Base-by-base conservation (phyloP, 2,113 vertebrate genomes). In the Phyllostomus discolor region DNA sequence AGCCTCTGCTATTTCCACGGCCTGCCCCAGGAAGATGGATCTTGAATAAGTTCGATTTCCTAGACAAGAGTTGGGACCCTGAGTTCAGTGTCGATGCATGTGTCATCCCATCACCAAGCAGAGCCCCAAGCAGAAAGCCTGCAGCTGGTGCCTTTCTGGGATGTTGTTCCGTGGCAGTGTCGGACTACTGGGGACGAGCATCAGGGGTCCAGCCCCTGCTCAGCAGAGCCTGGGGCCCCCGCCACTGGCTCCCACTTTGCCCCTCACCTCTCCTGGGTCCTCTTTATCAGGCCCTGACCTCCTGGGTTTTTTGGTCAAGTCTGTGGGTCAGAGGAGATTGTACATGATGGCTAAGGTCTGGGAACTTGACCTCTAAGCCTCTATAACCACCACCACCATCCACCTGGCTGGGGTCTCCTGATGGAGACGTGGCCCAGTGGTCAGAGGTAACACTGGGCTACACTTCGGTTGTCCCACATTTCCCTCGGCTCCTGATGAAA, bases 121-220 rank as follows among this genome's bases (percentile, higher is more conserved):
- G 75, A 70, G 70, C 17, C 31, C 19, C 50, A 35, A 28, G 73
- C 9, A 64, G 50, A 33, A 81, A 81, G 73, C 33, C 41, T 35
- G 19, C 35, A 19, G 7, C 26, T 11, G 20, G 14, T n/a, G 50
- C 8, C 57, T n/a, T 75, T 11, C 26, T 19, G 46, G 48, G 16
- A 19, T 62, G 0, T 4, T 38, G 41, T 38, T 33, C 66, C 50
- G 38, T 0, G 1, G 31, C 2, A 9, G 5, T 14, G 10, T 38
- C 41, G 31, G 66, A 35, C 31, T 4, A 10, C 14, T 11, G 80
- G 20, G 7, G 69, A 35, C 7, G n/a, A 28, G 33, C 28, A 19
- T 52, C 70, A 38, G 54, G 59, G 43, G 6, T 20, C 38, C 35
- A 64, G 31, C 22, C 6, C 28, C 9, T 8, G 79, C n/a, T 64